phyloP scores from a whole-genome alignment of 1,140 invertebrate species.

The Hycleus cichorii region DNA sequence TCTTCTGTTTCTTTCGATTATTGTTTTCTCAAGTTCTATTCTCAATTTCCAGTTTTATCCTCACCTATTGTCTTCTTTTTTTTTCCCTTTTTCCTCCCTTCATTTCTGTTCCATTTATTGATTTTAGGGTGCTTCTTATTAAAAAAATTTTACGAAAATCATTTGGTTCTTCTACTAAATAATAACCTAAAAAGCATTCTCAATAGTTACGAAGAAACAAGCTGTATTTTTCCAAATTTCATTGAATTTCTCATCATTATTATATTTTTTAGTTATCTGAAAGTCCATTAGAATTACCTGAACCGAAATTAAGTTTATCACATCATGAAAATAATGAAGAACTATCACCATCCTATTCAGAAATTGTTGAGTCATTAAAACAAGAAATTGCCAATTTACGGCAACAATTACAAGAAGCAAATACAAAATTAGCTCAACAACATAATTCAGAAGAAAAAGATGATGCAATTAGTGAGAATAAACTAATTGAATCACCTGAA shows the following conservation, averaged over 20 bases:
- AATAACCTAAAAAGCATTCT: no score
- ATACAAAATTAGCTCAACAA: constrained; percentile 44
- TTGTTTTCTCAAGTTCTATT: no score
- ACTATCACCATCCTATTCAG: constrained; percentile 25
- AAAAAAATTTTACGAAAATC: no score
- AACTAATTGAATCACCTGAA: constrained; percentile 32
- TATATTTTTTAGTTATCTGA: constrained; percentile 33
- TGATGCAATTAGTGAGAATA: constrained; percentile 25
- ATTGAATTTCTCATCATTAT: constrained; percentile 8
- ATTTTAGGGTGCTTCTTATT: no score
- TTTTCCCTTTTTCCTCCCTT: no score
- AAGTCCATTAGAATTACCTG: constrained; percentile 38
- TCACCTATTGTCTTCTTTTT: no score
- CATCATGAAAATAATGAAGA: constrained; percentile 31
- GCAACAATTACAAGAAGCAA: constrained; percentile 47
- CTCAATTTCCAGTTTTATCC: no score
- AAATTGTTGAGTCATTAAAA: constrained; percentile 42
- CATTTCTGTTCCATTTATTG: no score
- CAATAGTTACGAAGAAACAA: no score
- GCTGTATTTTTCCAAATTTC: background rate
- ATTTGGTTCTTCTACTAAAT: no score
- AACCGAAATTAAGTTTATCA: constrained; percentile 37
- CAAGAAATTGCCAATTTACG: constrained; percentile 49
- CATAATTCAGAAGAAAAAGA: constrained; percentile 20
- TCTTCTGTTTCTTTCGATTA: no score